These are phyloP conservation scores for Chloroclystis v-ata DNA, from an alignment of 2,888 invertebrate species.

Conservation along the genomic window DNA sequence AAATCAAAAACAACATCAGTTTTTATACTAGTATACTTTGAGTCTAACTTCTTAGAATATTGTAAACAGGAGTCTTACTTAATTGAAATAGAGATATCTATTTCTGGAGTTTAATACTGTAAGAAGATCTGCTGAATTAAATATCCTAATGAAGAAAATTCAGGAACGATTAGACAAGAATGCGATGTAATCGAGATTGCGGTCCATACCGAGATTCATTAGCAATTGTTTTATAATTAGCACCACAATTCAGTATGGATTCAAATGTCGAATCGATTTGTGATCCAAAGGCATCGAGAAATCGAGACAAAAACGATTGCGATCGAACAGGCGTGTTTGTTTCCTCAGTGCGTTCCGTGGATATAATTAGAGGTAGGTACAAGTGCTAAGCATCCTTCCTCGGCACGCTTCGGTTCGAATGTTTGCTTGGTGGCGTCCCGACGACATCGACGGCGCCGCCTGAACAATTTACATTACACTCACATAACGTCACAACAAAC, in stretches of 20 bases:
- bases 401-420: conserved; percentile 68
- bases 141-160: conserved; percentile 2
- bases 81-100: no score
- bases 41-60: no score
- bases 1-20: no score
- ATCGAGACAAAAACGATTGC: conserved; percentile 25
- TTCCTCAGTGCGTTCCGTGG: conserved; percentile 57
- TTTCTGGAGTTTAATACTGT: no score
- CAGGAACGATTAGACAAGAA: conserved; percentile 8
- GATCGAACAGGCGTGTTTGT: conserved; percentile 53
- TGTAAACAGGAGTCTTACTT: no score
- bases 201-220: background rate
- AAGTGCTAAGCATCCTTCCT: conserved; percentile 73
- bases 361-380: conserved; percentile 74
- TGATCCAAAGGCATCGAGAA: conserved; percentile 22
- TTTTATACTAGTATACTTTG: no score
- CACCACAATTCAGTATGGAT: no score
- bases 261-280: background rate
- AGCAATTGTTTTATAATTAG: no score
- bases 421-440: conserved; percentile 65
- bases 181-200: background rate
- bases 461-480: conserved; percentile 54
- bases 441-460: conserved; percentile 73
- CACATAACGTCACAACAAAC: conserved; percentile 41
- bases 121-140: background rate